These are phyloP conservation scores for Drosophila fulvimacula DNA, from an alignment of 2,888 invertebrate genomes.

Conservation along the genomic window DNA sequence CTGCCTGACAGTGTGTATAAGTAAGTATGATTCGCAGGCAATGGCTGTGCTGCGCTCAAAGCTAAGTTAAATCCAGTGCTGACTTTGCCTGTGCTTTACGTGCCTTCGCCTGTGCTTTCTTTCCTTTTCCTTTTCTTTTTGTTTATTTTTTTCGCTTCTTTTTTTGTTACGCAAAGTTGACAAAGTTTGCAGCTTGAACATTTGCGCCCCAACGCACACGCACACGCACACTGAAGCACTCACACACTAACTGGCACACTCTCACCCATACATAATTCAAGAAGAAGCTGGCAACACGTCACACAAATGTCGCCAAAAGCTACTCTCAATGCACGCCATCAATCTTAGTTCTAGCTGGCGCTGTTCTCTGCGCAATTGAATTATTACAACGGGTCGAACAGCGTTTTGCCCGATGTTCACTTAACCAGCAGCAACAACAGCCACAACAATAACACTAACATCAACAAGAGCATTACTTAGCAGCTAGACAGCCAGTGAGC, in stretches of 20 bases:
- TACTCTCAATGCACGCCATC: constrained; percentile 75
- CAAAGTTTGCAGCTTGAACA: constrained; percentile 75
- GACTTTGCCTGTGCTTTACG: constrained; percentile 70
- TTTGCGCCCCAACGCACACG: constrained; percentile 68
- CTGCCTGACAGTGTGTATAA: constrained; percentile 24
- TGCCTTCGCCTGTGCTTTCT: constrained; percentile 40
- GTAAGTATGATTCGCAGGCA: constrained; percentile 43
- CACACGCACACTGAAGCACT: constrained; percentile 16
- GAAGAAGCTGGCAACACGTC: constrained; percentile 70
- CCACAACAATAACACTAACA: constrained; percentile 11
- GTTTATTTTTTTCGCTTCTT: constrained; percentile 21
- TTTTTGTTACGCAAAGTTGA: constrained; percentile 59
- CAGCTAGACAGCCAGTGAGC: constrained; percentile 1
- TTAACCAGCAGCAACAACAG: constrained; percentile 54
- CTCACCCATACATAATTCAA: constrained; percentile 68
- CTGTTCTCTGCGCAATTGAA: constrained; percentile 67
- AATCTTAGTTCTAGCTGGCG: constrained; percentile 60
- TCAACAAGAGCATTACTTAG: constrained; percentile 17
- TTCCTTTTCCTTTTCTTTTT: constrained; percentile 22
- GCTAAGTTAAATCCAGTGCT: constrained; percentile 76
- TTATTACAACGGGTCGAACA: constrained; percentile 75
- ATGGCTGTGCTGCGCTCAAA: constrained; percentile 52
- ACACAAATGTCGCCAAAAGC: constrained; percentile 80
- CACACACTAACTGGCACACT: constrained; percentile 16
- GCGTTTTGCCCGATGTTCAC: constrained; percentile 69